Conservation (phyloP, 2,888 invertebrate genomes). For the Exephanes ischioxanthus region DNA sequence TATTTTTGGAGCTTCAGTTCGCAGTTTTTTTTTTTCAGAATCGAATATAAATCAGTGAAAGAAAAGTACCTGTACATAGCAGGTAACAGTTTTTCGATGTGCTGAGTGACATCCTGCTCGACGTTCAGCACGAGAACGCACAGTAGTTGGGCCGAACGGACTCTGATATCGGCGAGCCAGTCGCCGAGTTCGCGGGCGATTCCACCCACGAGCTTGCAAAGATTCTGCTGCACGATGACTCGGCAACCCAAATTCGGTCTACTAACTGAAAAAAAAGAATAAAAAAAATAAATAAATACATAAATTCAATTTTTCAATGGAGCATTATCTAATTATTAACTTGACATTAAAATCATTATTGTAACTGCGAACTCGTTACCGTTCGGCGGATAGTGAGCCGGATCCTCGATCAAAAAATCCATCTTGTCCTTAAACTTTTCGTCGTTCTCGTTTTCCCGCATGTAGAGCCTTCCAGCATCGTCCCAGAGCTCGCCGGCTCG, state of each 20-base stretch:
- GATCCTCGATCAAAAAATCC: slow-evolving; percentile 90
- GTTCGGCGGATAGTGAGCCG: slow-evolving; percentile 90
- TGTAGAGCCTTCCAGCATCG: slow-evolving; percentile 91
- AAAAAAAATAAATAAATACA: slow-evolving; percentile 30
- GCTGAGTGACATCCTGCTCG: slow-evolving; percentile 91
- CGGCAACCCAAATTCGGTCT: slow-evolving; percentile 96
- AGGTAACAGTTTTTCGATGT: slow-evolving; percentile 87
- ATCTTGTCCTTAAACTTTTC: slow-evolving; percentile 90
- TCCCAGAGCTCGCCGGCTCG: slow-evolving; percentile 90
- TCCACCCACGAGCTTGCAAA: slow-evolving; percentile 91
- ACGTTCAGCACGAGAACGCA: slow-evolving; percentile 90
- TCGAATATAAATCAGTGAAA: neutral
- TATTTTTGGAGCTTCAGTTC: neutral
- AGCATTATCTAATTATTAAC: neutral
- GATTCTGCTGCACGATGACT: slow-evolving; percentile 90
- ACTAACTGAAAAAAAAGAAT: slow-evolving; percentile 85
- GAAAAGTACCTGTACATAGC: slow-evolving; percentile 86
- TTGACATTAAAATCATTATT: neutral
- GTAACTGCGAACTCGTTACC: slow-evolving; percentile 80
- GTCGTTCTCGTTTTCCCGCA: slow-evolving; percentile 95
- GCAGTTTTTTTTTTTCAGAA: neutral
- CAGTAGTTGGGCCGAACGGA: slow-evolving; percentile 91
- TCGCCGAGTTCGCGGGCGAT: slow-evolving; percentile 90
- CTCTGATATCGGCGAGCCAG: slow-evolving; percentile 89
- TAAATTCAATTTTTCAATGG: slow-evolving; percentile 14